These are phyloP conservation scores for Trinorchestia longiramus DNA, from an alignment of 1,140 invertebrate species.

Conservation along the genomic window DNA sequence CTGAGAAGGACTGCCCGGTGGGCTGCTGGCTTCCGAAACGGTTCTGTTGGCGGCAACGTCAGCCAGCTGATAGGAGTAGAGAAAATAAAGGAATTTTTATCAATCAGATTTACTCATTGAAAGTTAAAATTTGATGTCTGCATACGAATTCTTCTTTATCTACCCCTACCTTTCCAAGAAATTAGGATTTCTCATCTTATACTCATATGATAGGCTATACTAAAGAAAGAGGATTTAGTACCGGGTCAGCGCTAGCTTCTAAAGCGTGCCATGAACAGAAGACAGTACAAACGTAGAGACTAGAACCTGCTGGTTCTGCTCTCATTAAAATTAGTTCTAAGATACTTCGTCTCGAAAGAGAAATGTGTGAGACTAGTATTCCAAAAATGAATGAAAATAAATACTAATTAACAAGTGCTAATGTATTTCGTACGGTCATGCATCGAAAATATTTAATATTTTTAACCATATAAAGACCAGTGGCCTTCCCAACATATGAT, in stretches of 20 bases:
- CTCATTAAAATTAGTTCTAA: background rate
- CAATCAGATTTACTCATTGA: background rate
- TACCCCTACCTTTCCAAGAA: background rate
- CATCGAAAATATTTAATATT: too few relatives aligned
- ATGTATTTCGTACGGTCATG: too few relatives aligned
- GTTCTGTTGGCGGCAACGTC: constrained; percentile 10
- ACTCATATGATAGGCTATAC: background rate
- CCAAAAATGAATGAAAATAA: too few relatives aligned
- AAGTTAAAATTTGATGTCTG: background rate
- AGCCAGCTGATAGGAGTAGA: background rate
- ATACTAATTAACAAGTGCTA: too few relatives aligned
- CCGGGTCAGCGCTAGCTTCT: background rate
- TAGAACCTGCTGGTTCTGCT: background rate
- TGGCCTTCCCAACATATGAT: too few relatives aligned
- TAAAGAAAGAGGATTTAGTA: background rate
- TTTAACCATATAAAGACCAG: too few relatives aligned
- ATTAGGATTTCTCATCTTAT: background rate
- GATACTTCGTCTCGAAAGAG: too few relatives aligned
- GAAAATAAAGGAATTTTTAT: background rate
- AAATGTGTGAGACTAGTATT: too few relatives aligned
- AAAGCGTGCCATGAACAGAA: background rate
- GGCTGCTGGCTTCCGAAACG: constrained; percentile 35
- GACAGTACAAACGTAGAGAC: background rate
- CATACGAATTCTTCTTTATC: background rate
- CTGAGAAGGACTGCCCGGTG: constrained; percentile 40